phyloP scores from a whole-genome alignment of 2,888 invertebrate genomes.

The Horisme vitalbata region DNA sequence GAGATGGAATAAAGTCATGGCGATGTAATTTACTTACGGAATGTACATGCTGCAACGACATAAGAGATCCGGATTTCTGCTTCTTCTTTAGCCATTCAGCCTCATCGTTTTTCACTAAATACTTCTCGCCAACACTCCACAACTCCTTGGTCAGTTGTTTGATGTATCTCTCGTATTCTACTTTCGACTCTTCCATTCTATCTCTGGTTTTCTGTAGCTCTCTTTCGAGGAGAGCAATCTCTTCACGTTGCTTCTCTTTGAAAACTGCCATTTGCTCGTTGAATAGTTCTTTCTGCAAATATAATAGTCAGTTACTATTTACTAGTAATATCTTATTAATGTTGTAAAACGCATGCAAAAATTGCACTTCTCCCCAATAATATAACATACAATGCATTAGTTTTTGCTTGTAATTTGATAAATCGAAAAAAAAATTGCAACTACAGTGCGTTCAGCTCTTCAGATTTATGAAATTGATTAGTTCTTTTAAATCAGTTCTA shows the following conservation, averaged over 20 bases:
- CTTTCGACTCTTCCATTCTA: slow-evolving; percentile 65
- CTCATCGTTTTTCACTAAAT: slow-evolving; percentile 81
- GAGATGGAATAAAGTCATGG: too few relatives aligned
- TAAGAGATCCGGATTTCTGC: slow-evolving; percentile 64
- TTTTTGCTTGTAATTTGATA: too few relatives aligned
- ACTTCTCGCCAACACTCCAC: slow-evolving; percentile 85
- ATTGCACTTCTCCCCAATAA: too few relatives aligned
- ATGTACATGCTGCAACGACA: slow-evolving; percentile 73
- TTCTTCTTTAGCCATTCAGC: slow-evolving; percentile 75
- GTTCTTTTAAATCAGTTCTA: too few relatives aligned
- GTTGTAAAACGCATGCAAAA: slow-evolving; percentile 3
- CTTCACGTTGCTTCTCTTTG: slow-evolving; percentile 77
- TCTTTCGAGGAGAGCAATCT: slow-evolving; percentile 71
- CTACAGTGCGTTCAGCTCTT: too few relatives aligned
- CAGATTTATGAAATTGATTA: too few relatives aligned
- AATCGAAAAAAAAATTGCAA: too few relatives aligned
- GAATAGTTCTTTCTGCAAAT: slow-evolving; percentile 82
- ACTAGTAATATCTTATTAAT: not conserved
- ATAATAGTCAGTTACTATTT: not conserved
- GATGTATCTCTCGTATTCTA: slow-evolving; percentile 67
- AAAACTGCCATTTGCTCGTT: slow-evolving; percentile 83
- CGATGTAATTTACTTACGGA: slow-evolving; percentile 51
- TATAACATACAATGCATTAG: too few relatives aligned
- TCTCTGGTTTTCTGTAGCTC: slow-evolving; percentile 79
- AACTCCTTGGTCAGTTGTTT: slow-evolving; percentile 78